Evolutionary conservation across 2,888 invertebrate species (phyloP), one percentile per base, ranked within the genome.

Genomic region (Chaetoderma sp.): DNA sequence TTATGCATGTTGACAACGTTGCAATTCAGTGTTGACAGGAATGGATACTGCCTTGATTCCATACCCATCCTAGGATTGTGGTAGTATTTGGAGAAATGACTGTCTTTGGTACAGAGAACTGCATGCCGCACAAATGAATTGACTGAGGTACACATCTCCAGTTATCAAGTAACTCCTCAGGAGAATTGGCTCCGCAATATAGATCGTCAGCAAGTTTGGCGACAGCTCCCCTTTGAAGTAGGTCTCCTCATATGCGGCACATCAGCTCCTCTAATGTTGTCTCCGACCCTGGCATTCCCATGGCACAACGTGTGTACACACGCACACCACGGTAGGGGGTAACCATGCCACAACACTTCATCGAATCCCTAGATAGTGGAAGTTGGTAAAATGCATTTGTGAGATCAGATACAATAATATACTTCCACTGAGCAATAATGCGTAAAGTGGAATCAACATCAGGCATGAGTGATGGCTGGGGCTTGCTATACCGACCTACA

Each of bases 381-480:
- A 76, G 72, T 50, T 75, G 70, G 47, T 75, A 72, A 56, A 75
- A 75, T 4, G 68, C 70, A 28, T 55, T 70, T 4, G 70, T 68
- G 0, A 72, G 45, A 23, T 47, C 47, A 13, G 47, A 21, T 8
- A 23, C 23, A 21, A 47, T 18, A 23, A 72, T 57, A 45, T 69
- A 69, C 18, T 61, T 67, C 61, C 69, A 70, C 13, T 57, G 57
- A 16, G 58, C 71, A 21, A 69, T 67, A 10, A 13, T n/a, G 10
- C 2, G 4, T 45, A 44, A 47, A n/a, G 58, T 59, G 1, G 63
- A 58, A 23, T 70, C 68, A 23, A 70, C 67, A 54, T 65, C 62
- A 1, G 67, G 67, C 68, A 70, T 61, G 5, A 67, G 55, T 33
- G 67, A 63, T 8, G 72, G 69, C 56, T 70, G 71, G 0, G 76